Conservation (phyloP, 2,113 vertebrate genomes). For the Sisor rabdophorus region DNA sequence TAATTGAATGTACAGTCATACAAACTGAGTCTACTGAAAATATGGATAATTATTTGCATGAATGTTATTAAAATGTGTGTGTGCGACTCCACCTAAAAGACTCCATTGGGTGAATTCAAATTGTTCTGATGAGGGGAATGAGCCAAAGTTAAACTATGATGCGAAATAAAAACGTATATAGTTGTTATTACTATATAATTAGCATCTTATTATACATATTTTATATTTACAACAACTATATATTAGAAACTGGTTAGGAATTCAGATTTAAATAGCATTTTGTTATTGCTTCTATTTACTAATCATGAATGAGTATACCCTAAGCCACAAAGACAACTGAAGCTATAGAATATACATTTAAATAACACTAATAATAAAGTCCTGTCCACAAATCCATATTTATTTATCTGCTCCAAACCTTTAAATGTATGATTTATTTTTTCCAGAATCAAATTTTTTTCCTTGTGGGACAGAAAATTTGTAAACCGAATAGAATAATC, state of each 20-base stretch:
- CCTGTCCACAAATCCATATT: not conserved
- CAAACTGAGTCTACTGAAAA: no score
- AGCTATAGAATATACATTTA: not conserved
- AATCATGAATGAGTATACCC: not conserved
- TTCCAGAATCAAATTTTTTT: slow-evolving; percentile 22
- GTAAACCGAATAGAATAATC: slow-evolving; percentile 21
- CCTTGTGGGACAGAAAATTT: slow-evolving; percentile 16
- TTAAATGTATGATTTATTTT: not conserved
- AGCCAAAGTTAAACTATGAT: no score
- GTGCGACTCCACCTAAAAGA: no score
- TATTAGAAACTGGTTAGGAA: not conserved
- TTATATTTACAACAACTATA: not conserved
- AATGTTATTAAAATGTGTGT: no score
- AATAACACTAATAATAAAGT: not conserved
- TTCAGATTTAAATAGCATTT: not conserved
- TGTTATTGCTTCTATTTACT: not conserved
- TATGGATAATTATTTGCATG: no score
- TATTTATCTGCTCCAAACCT: not conserved
- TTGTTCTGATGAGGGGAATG: no score
- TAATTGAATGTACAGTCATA: no score
- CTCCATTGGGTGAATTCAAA: no score
- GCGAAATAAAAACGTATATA: no score
- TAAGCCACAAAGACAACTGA: not conserved
- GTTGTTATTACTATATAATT: no score
- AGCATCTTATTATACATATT: no score